Percentiles rank a stretch among this genome's conserved stretches.
These are phyloP conservation scores for Brachypodius melanocephalos DNA, from an alignment of 2,113 vertebrate species.

Conservation along the genomic window DNA sequence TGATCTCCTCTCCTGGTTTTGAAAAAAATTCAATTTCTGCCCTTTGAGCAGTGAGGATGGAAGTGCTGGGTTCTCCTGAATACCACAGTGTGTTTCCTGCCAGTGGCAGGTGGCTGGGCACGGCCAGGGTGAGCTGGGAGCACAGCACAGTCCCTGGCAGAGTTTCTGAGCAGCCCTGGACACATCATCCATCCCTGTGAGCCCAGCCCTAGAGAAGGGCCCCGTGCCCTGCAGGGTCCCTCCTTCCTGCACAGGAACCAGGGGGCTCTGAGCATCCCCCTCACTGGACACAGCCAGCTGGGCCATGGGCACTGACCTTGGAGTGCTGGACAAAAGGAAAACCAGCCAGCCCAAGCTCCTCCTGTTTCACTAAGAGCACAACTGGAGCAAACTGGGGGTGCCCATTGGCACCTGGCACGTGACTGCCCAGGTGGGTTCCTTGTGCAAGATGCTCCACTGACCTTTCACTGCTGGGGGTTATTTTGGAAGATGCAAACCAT, in stretches of 20 bases:
- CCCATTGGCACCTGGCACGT: fast-evolving
- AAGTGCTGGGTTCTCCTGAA: neutral
- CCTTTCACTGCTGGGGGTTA: neutral
- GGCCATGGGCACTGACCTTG: fast-evolving
- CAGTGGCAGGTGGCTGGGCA: neutral
- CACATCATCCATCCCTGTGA: neutral
- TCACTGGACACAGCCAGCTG: fast-evolving
- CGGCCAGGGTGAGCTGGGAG: neutral
- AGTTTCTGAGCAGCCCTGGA: neutral
- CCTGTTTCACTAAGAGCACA: fast-evolving
- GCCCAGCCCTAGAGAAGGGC: too few relatives aligned
- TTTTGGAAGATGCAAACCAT: neutral
- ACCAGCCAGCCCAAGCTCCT: neutral
- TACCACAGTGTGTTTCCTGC: fast-evolving
- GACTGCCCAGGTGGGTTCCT: neutral
- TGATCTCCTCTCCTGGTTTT: neutral
- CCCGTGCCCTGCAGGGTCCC: fast-evolving
- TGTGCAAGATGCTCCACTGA: neutral
- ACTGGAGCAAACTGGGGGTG: neutral
- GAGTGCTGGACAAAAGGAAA: neutral
- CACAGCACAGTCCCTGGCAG: fast-evolving
- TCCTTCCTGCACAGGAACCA: fast-evolving
- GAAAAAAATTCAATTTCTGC: neutral
- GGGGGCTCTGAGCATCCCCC: neutral
- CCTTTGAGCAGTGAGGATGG: neutral